A percentile compares a stretch with the other conserved stretches of the same genome.
phyloP scores from a whole-genome alignment of 2,113 vertebrate genomes.

The Platycercus adscitus region DNA sequence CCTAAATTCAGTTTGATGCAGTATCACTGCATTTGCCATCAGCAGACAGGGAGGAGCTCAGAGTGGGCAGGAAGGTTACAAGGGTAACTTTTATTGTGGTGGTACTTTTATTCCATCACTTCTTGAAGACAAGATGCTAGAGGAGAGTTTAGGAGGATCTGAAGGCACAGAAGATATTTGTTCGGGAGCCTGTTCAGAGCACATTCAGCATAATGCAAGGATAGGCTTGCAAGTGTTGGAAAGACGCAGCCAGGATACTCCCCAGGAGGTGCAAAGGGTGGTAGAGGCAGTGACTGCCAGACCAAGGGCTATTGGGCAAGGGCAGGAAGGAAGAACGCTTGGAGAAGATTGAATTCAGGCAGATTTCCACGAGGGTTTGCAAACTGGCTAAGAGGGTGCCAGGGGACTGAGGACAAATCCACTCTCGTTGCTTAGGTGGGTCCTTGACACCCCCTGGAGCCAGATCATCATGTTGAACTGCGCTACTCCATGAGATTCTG shows the following conservation, averaged over 20 bases:
- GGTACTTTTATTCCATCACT: neutral
- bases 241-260: neutral
- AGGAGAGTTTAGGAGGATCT: neutral
- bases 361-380: neutral
- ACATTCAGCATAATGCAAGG: neutral
- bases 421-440: neutral
- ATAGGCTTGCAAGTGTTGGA: accelerated
- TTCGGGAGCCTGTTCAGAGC: neutral
- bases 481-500: neutral
- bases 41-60: neutral
- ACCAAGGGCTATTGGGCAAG: neutral
- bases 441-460: neutral
- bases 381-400: neutral
- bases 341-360: neutral
- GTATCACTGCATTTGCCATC: neutral
- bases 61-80: neutral
- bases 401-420: neutral
- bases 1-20: neutral
- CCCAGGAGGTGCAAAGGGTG: neutral
- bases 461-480: accelerated
- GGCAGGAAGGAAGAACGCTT: neutral
- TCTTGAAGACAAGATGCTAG: neutral
- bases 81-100: neutral
- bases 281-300: neutral
- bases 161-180: neutral